Evolutionary conservation across 2,113 vertebrate species (phyloP).

Genomic region (Pachypanchax playfairii): DNA sequence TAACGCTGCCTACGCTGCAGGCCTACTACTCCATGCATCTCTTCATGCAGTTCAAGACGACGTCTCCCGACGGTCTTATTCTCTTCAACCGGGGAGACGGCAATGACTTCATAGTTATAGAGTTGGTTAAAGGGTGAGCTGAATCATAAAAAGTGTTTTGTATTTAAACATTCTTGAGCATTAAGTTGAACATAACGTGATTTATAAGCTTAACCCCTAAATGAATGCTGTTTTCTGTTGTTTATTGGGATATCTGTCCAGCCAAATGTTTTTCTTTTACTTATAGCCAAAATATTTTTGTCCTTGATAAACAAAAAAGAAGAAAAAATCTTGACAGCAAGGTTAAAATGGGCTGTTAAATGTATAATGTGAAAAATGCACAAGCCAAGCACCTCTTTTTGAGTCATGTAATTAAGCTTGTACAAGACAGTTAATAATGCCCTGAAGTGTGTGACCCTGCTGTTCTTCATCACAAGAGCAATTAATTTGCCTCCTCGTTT

Average conservation of each 20-base stretch:
- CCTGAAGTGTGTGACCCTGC: constrained; percentile 43
- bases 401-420: constrained; percentile 36
- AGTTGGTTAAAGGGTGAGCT: constrained; percentile 98
- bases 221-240: constrained; percentile 2
- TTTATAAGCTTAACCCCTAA: neutral
- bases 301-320: constrained; percentile 14
- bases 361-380: constrained; percentile 39
- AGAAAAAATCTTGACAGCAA: constrained; percentile 11
- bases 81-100: constrained; percentile 98
- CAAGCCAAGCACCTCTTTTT: constrained; percentile 22
- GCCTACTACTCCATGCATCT: constrained; percentile 99
- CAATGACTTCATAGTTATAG: constrained; percentile 98
- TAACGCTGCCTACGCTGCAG: constrained; percentile 94
- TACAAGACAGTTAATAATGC: constrained; percentile 45
- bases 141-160: neutral
- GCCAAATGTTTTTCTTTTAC: neutral
- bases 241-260: constrained; percentile 8
- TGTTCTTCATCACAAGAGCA: constrained; percentile 32
- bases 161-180: neutral
- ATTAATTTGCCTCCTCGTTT: constrained; percentile 31
- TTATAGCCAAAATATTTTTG: neutral
- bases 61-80: constrained; percentile 94
- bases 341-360: constrained; percentile 19
- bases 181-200: neutral
- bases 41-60: constrained; percentile 99